Conservation (phyloP, 2,888 invertebrate species). For the Blastobasis adustella region DNA sequence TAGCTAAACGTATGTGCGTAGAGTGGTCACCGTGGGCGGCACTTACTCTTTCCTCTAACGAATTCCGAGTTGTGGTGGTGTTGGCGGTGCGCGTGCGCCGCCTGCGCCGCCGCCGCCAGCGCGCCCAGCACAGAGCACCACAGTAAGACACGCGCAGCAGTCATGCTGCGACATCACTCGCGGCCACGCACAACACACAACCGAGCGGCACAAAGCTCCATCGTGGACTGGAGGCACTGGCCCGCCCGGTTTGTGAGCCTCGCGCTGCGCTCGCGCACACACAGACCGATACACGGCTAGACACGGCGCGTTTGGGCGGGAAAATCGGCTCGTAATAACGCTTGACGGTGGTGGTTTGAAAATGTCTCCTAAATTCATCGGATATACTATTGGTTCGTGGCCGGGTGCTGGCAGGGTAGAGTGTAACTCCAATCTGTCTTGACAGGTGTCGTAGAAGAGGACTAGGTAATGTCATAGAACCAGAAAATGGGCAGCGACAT, state of each 20-base stretch:
- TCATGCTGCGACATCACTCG: conserved; percentile 71
- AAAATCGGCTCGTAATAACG: conserved; percentile 14
- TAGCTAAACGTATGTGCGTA: too few species aligned
- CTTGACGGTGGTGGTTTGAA: not conserved
- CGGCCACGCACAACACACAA: conserved; percentile 47
- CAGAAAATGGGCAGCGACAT: too few species aligned
- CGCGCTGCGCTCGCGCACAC: conserved; percentile 53
- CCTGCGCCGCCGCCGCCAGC: conserved; percentile 26
- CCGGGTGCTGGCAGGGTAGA: too few species aligned
- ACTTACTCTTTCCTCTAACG: conserved; percentile 88
- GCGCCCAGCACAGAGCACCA: conserved; percentile 55
- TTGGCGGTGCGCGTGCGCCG: conserved; percentile 42
- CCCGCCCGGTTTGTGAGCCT: conserved; percentile 44
- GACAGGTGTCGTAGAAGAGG: too few species aligned
- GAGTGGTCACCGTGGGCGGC: conserved; percentile 26
- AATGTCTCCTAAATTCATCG: too few species aligned
- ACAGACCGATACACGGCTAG: conserved; percentile 33
- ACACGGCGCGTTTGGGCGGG: conserved; percentile 36
- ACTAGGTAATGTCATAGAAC: too few species aligned
- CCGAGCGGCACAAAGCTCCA: conserved; percentile 56
- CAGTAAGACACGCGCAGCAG: conserved; percentile 55
- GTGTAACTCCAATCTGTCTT: too few species aligned
- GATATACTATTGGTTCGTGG: too few species aligned
- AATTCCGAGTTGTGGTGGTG: conserved; percentile 75
- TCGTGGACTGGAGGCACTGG: conserved; percentile 53